phyloP scores from a whole-genome alignment of 2,113 vertebrate genomes.

The Speoplatyrhinus poulsoni region DNA sequence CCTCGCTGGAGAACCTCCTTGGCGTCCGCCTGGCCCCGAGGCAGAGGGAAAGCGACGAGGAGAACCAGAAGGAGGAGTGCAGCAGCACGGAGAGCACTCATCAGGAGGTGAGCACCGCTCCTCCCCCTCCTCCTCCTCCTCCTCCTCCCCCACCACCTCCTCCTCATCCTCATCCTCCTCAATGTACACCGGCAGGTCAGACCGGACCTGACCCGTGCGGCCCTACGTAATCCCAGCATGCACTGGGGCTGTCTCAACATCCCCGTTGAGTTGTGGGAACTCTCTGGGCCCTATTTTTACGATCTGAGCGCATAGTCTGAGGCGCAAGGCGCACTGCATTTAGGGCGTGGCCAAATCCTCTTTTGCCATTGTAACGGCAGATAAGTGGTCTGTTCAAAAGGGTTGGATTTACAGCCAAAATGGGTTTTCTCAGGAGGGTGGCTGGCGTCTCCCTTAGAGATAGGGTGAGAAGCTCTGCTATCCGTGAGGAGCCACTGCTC shows the following conservation, averaged over 20 bases:
- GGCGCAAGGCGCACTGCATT: no score
- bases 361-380: no score
- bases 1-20: conserved; percentile 43
- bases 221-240: conserved; percentile 28
- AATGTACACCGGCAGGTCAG: conserved; percentile 74
- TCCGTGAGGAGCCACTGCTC: no score
- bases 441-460: no score
- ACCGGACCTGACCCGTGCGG: conserved; percentile 45
- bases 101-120: conserved; percentile 85
- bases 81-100: conserved; percentile 95
- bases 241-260: neutral
- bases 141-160: conserved; percentile 27
- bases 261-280: no score
- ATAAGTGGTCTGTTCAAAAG: no score
- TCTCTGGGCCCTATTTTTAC: no score
- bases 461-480: no score
- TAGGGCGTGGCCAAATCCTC: no score
- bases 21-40: conserved; percentile 40
- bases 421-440: no score
- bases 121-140: conserved; percentile 15
- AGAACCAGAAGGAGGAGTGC: conserved; percentile 91
- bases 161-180: conserved; percentile 46
- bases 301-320: no score
- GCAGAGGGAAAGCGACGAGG: conserved; percentile 85
- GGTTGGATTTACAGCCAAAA: no score